These are phyloP conservation scores for Psilopsiagon aurifrons DNA, from an alignment of 2,113 vertebrate genomes.

Conservation along the genomic window DNA sequence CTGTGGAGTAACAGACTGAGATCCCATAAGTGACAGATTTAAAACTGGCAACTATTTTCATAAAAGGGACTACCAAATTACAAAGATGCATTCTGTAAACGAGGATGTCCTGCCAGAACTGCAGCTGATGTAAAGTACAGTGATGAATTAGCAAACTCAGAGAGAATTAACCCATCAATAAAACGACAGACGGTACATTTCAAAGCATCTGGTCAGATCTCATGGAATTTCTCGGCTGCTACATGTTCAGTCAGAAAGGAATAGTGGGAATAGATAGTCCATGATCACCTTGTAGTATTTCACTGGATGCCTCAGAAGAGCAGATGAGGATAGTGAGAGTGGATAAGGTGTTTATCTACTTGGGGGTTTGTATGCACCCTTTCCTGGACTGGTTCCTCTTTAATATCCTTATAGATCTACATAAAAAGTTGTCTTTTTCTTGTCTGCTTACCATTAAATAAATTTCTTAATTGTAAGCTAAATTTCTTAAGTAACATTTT, in stretches of 20 bases:
- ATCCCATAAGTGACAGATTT: not conserved
- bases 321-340: not conserved
- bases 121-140: not conserved
- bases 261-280: not conserved
- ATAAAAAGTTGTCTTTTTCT: not conserved
- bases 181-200: slow-evolving; percentile 27
- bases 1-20: slow-evolving; percentile 1
- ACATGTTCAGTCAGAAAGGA: not conserved
- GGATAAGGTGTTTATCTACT: not conserved
- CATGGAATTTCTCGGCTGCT: not conserved
- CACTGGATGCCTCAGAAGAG: not conserved
- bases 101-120: not conserved
- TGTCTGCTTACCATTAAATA: not conserved
- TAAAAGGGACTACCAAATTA: not conserved
- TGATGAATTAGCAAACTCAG: not conserved
- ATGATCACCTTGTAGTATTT: not conserved
- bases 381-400: not conserved
- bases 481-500: not conserved
- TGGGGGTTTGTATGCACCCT: not conserved
- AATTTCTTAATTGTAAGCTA: not conserved
- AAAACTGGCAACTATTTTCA: slow-evolving; percentile 24
- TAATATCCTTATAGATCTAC: not conserved
- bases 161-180: slow-evolving; percentile 13
- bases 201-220: slow-evolving; percentile 15
- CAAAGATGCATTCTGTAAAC: not conserved